These are phyloP conservation scores for Meles meles DNA, from an alignment of 2,113 vertebrate genomes.

Conservation along the genomic window DNA sequence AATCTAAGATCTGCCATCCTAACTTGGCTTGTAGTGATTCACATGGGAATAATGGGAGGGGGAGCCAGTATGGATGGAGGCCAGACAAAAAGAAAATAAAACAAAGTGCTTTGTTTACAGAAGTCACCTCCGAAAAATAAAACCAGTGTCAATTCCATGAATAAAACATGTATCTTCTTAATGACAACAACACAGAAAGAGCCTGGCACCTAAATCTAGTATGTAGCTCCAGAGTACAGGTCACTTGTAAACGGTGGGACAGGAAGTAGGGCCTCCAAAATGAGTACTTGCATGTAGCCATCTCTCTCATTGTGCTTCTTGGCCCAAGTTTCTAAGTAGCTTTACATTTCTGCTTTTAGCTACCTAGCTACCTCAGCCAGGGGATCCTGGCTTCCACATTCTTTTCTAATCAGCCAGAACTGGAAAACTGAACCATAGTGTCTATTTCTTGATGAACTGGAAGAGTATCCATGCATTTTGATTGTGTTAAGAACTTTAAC, in stretches of 20 bases:
- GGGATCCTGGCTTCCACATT: neutral
- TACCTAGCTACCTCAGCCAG: neutral
- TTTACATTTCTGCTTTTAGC: neutral
- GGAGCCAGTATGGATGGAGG: neutral
- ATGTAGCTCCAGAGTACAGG: neutral
- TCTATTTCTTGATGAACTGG: neutral
- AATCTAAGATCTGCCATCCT: neutral
- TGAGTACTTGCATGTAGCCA: neutral
- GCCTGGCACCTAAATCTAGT: neutral
- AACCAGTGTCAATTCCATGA: neutral
- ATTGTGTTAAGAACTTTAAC: neutral
- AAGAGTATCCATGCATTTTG: neutral
- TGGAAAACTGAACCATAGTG: neutral
- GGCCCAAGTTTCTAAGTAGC: neutral
- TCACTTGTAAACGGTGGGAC: neutral
- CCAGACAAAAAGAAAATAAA: slow-evolving; percentile 31
- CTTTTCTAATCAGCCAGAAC: neutral
- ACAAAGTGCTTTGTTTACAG: slow-evolving; percentile 22
- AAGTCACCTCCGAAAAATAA: neutral
- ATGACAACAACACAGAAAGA: neutral
- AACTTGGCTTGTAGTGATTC: neutral
- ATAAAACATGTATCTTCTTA: slow-evolving; percentile 22
- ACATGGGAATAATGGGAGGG: neutral
- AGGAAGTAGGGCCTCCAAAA: neutral
- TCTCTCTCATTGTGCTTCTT: neutral